phyloP scores from a whole-genome alignment of 1,140 invertebrate species.

The Capitella teleta region DNA sequence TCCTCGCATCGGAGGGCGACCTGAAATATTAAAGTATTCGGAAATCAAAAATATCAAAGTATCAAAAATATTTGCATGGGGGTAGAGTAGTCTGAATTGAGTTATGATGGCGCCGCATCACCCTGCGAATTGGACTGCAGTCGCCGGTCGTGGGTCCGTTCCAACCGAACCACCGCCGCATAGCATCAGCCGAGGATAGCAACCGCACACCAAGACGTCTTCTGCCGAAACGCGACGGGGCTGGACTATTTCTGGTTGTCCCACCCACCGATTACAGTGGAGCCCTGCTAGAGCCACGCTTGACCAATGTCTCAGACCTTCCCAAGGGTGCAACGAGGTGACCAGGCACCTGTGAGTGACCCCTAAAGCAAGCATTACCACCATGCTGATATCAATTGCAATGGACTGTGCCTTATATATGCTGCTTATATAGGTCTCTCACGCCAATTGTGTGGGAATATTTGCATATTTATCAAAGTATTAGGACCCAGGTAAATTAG shows the following conservation, averaged over 20 bases:
- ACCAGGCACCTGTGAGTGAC: constrained; percentile 17
- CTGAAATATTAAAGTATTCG: background rate
- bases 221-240: constrained; percentile 11
- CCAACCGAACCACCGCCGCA: constrained; percentile 13
- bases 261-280: constrained; percentile 17
- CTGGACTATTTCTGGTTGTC: constrained; percentile 19
- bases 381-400: too few relatives aligned
- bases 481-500: background rate
- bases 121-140: constrained; percentile 21
- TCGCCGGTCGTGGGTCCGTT: constrained; percentile 20
- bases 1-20: constrained; percentile 13
- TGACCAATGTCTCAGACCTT: constrained; percentile 26
- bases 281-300: constrained; percentile 20
- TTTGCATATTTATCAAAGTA: background rate
- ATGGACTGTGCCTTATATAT: too few relatives aligned
- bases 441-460: background rate
- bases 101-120: constrained; percentile 20
- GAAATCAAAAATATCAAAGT: background rate
- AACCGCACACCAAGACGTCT: constrained; percentile 9
- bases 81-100: constrained; percentile 31
- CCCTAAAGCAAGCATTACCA: constrained; percentile 26
- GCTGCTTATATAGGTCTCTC: background rate
- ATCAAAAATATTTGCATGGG: background rate
- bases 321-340: constrained; percentile 15
- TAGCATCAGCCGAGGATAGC: constrained; percentile 15